Evolutionary conservation across 2,888 invertebrate genomes (phyloP).

Genomic region (Calameuta pallipes): DNA sequence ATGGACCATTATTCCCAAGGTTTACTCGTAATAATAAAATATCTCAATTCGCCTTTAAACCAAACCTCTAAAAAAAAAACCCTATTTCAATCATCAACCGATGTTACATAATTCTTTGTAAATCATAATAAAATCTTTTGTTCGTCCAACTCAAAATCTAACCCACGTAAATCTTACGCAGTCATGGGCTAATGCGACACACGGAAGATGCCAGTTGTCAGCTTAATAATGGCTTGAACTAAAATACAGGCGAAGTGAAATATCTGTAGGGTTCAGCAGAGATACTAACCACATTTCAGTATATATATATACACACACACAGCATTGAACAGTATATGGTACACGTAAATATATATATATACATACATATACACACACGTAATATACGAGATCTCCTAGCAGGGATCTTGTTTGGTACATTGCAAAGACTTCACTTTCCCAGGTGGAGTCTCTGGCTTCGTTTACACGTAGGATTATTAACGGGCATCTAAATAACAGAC

Average conservation of each 20-base stretch:
- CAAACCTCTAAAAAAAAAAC: neutral
- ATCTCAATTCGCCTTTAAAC: neutral
- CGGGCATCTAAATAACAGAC: neutral
- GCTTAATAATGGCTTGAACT: neutral
- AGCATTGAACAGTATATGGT: no score
- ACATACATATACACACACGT: neutral
- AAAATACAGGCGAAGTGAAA: neutral
- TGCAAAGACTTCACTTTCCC: neutral
- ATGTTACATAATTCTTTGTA: neutral
- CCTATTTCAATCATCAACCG: neutral
- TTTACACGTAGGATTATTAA: neutral
- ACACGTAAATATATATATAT: no score
- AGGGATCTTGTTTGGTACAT: neutral
- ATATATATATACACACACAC: neutral
- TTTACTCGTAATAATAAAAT: neutral
- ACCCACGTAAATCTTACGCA: neutral
- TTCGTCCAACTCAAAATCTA: neutral
- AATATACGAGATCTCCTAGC: neutral
- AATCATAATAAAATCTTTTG: neutral
- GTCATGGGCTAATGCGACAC: neutral
- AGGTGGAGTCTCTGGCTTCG: neutral
- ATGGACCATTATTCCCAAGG: neutral
- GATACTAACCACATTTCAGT: neutral
- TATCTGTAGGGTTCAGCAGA: neutral
- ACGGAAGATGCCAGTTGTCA: neutral